Evolutionary conservation across 2,113 vertebrate species (phyloP).

Genomic region (Hystrix cristata): DNA sequence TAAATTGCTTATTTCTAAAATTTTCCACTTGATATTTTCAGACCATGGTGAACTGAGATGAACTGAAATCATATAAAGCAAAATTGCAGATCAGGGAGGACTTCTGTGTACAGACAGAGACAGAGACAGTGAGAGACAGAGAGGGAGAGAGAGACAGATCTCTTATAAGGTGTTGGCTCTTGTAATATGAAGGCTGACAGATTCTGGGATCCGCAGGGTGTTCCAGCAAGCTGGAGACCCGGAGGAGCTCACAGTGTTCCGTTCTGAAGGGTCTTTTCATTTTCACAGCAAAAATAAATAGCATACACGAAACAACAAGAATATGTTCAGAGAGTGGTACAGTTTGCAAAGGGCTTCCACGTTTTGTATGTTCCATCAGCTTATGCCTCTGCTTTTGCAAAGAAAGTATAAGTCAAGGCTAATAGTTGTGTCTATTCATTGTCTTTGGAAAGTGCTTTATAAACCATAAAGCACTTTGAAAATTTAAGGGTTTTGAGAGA

Average conservation of each 20-base stretch:
- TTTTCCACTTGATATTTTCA: not conserved
- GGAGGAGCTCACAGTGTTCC: not conserved
- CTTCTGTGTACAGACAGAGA: not conserved
- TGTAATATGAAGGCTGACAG: not conserved
- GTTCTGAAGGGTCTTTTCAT: not conserved
- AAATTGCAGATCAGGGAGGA: not conserved
- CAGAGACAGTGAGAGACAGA: too few relatives aligned
- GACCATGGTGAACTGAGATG: not conserved
- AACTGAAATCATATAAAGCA: not conserved
- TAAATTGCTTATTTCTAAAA: not conserved
- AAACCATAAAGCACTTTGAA: not conserved
- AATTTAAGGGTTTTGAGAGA: not conserved
- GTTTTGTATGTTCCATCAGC: not conserved
- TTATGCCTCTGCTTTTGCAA: not conserved
- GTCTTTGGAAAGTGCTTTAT: not conserved
- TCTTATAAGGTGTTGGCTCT: not conserved
- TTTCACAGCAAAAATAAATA: not conserved
- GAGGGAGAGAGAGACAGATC: not conserved
- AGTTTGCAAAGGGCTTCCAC: not conserved
- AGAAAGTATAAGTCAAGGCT: not conserved
- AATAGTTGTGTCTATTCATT: not conserved
- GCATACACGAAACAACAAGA: not conserved
- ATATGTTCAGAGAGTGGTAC: not conserved
- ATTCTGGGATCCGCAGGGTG: not conserved
- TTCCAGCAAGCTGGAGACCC: not conserved